These are phyloP conservation scores for Acromyrmex charruanus DNA, from an alignment of 1,140 invertebrate genomes.

Conservation along the genomic window DNA sequence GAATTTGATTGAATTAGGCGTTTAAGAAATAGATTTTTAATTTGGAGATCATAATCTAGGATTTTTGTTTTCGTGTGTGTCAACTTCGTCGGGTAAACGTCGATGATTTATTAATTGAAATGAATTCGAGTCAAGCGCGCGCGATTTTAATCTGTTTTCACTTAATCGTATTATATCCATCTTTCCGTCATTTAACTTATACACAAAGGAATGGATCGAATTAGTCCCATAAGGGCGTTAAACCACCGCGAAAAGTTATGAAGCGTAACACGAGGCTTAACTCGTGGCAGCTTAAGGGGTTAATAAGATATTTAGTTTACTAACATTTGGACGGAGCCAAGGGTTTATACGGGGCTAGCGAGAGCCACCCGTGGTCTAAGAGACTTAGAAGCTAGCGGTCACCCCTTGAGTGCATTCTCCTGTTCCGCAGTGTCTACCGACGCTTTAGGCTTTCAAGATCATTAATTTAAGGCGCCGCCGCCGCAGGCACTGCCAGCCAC, in stretches of 20 bases:
- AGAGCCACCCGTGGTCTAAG: constrained; percentile 82
- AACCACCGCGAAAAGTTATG: constrained; percentile 70
- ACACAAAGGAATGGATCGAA: constrained; percentile 40
- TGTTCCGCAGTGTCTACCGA: constrained; percentile 84
- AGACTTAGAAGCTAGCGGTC: constrained; percentile 86
- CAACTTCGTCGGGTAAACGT: background rate
- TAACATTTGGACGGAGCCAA: constrained; percentile 83
- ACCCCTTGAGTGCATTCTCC: constrained; percentile 86
- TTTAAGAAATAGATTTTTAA: background rate
- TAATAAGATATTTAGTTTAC: constrained; percentile 86
- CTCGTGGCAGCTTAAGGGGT: constrained; percentile 81
- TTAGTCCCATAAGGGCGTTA: constrained; percentile 60
- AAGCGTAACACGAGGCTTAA: constrained; percentile 73
- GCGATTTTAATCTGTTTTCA: constrained; percentile 37
- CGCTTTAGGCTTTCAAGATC: constrained; percentile 86
- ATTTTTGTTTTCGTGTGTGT: background rate
- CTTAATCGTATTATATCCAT: constrained; percentile 45
- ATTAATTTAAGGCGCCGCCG: constrained; percentile 84
- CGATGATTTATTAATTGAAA: constrained; percentile 12
- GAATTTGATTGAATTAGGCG: background rate
- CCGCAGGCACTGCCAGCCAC: constrained; percentile 76
- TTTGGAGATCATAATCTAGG: background rate
- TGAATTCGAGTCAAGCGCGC: constrained; percentile 44
- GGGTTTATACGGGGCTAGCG: constrained; percentile 74
- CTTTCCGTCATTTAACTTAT: constrained; percentile 50